A percentile compares a stretch with the other conserved stretches of the same genome.
Conservation (phyloP, 2,888 invertebrate species). For the Parochlus steinenii region DNA sequence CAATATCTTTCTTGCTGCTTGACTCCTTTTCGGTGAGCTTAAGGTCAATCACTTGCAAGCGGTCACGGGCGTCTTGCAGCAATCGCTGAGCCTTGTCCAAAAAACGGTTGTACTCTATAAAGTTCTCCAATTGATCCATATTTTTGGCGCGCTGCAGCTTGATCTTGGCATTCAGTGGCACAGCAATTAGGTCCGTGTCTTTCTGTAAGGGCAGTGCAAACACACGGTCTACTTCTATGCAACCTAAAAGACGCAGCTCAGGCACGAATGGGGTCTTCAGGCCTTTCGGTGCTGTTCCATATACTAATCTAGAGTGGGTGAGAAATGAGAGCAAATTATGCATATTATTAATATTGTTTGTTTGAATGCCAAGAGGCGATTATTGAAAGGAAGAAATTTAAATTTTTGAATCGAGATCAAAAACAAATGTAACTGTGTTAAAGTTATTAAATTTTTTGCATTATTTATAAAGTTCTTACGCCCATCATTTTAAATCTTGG, state of each 20-base stretch:
- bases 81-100: slow-evolving; percentile 61
- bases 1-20: slow-evolving; percentile 14
- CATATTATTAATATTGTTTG: no score
- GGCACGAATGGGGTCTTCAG: slow-evolving; percentile 71
- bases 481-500: no score
- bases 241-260: slow-evolving; percentile 64
- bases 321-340: no score
- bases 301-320: slow-evolving; percentile 62
- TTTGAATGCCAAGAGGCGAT: no score
- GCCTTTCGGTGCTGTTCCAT: slow-evolving; percentile 74
- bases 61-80: slow-evolving; percentile 52
- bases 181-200: slow-evolving; percentile 60
- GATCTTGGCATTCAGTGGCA: slow-evolving; percentile 72
- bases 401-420: no score
- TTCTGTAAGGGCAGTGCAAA: slow-evolving; percentile 71
- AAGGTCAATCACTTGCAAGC: slow-evolving; percentile 65
- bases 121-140: slow-evolving; percentile 58
- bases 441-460: no score
- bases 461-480: no score
- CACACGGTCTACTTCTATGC: slow-evolving; percentile 73
- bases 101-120: slow-evolving; percentile 59
- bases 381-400: no score
- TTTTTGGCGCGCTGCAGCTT: slow-evolving; percentile 71
- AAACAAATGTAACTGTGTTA: no score
- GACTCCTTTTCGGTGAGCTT: slow-evolving; percentile 49